phyloP scores from a whole-genome alignment of 2,797 vertebrate genomes.

The Anabacerthia variegaticeps region DNA sequence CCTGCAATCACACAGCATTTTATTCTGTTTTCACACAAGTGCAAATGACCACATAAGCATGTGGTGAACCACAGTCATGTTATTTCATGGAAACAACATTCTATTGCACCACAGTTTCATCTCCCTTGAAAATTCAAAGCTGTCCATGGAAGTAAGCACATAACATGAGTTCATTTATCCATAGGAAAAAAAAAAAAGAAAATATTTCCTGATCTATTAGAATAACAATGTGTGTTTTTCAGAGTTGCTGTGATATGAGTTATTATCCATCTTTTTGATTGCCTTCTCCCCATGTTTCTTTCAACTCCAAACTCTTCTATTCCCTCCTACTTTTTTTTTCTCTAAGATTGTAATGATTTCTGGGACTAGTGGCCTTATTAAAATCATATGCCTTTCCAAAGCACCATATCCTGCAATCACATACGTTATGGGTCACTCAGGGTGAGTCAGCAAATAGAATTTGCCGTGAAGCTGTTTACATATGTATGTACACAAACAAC shows the following conservation, averaged over 20 bases:
- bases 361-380: neutral
- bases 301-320: neutral
- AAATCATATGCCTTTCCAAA: conserved; percentile 12
- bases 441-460: conserved; percentile 39
- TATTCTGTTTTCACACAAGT: neutral
- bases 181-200: too few relatives aligned
- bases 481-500: conserved; percentile 56
- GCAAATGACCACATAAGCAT: neutral
- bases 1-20: neutral
- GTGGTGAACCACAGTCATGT: neutral
- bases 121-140: neutral
- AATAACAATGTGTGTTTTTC: neutral
- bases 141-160: neutral
- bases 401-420: conserved; percentile 16
- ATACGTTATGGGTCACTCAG: conserved; percentile 37
- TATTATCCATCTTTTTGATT: neutral
- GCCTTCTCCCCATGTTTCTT: neutral
- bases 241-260: neutral
- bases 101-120: neutral
- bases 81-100: neutral
- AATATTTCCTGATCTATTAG: neutral
- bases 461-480: conserved; percentile 19
- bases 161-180: neutral
- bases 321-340: neutral
- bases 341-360: neutral